phyloP scores from a whole-genome alignment of 1,140 invertebrate genomes.

The Listronotus bonariensis region DNA sequence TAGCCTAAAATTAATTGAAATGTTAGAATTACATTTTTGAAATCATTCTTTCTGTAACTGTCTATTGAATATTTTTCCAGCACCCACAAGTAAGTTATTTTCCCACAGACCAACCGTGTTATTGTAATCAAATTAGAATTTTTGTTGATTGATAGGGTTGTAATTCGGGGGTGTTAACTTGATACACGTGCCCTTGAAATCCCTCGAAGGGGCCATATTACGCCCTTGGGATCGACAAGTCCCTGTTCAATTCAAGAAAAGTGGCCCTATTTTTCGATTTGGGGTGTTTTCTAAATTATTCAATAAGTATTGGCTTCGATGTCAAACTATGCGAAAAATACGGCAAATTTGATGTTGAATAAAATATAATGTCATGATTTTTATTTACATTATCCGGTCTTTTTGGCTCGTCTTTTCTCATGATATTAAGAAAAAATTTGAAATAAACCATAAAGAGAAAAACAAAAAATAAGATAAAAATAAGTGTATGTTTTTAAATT shows the following conservation, averaged over 20 bases:
- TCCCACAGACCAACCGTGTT: slow-evolving; percentile 27
- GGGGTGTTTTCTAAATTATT: slow-evolving; percentile 32
- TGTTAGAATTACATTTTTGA: too few relatives aligned
- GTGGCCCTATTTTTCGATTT: slow-evolving; percentile 36
- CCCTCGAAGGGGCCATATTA: slow-evolving; percentile 19
- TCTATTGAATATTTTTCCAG: too few relatives aligned
- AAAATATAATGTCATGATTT: background rate
- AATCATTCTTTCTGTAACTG: too few relatives aligned
- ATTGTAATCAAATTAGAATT: slow-evolving; percentile 35
- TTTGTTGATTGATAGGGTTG: slow-evolving; percentile 31
- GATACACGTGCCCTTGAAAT: slow-evolving; percentile 27
- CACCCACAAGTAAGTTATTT: slow-evolving; percentile 14
- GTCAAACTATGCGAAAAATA: slow-evolving; percentile 32
- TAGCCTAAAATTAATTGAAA: too few relatives aligned
- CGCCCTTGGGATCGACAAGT: slow-evolving; percentile 20
- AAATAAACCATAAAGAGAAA: too few relatives aligned
- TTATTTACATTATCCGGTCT: too few relatives aligned
- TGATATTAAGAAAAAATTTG: too few relatives aligned
- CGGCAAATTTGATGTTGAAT: slow-evolving; percentile 18
- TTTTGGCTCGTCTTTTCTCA: too few relatives aligned
- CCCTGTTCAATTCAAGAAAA: slow-evolving; percentile 29
- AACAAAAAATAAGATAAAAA: too few relatives aligned
- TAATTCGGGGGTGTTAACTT: slow-evolving; percentile 40
- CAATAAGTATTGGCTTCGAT: slow-evolving; percentile 16
- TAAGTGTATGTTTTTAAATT: too few relatives aligned